Evolutionary conservation across 2,797 vertebrate species (phyloP), one percentile per base, ranked within the genome.

Genomic region (Karalla daura): DNA sequence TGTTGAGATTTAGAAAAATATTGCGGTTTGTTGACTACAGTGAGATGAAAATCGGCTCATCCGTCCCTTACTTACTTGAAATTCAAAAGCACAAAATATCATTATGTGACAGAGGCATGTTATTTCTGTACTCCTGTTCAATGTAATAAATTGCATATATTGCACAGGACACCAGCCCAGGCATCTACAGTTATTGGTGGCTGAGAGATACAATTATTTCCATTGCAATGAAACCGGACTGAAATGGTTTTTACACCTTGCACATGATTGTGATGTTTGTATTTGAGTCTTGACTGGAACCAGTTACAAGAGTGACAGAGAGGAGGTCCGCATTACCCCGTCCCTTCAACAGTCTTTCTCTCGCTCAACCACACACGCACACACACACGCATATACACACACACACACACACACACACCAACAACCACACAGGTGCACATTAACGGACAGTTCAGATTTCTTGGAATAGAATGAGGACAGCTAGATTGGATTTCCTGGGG

Each of bases 401-500:
- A 76, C 14, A 35, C 52, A 23, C 23, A 33, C 17, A 63, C 53
- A 11, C n/a, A 39, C 35, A 21, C 40, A n/a, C n/a, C 32, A 12
- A 46, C 23, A 5, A 56, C 41, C 65, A 56, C 65, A 40, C 76
- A 76, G 67, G 65, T 62, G 68, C 70, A 62, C 73, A 40, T 78
- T 80, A 78, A 86, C 71, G 70, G 74, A 80, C 76, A 76, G 71
- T 76, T 0, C 1, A 82, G 71, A 80, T 80, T 72, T 74, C 74
- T 27, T 63, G 71, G 62, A 74, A 62, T 56, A 40, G 54, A 71
- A 71, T 60, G 68, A 82, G 59, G 54, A 28, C 1, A 51, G 63
- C 74, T 61, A 70, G 76, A 83, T 81, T 86, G 80, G 72, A 71
- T 82, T 86, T 82, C 81, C 74, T 74, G 66, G 24, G 55, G 59